Evolutionary conservation across 2,797 vertebrate genomes (phyloP).

Genomic region (Podargus strigoides): DNA sequence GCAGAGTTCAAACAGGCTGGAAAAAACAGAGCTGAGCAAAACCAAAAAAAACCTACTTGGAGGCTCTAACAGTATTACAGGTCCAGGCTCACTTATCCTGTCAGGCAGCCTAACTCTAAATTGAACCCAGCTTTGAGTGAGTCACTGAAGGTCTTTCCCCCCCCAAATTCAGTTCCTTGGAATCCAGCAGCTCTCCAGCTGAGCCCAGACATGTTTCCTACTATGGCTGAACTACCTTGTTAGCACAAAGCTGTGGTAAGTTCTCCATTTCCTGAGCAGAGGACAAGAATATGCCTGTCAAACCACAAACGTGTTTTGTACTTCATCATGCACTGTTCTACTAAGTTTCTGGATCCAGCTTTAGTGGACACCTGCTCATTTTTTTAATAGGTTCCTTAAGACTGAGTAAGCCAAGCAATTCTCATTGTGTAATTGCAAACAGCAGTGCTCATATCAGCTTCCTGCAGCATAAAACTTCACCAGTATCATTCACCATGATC

Average conservation of each 20-base stretch:
- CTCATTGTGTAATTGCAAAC: not conserved
- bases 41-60: not conserved
- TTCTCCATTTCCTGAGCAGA: not conserved
- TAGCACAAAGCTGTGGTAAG: not conserved
- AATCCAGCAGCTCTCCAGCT: not conserved
- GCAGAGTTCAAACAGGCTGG: not conserved
- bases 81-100: not conserved
- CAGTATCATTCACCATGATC: rapidly evolving
- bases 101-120: not conserved
- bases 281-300: not conserved
- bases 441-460: not conserved
- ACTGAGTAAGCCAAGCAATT: not conserved
- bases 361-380: not conserved
- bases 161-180: not conserved
- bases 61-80: not conserved
- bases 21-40: not conserved
- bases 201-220: not conserved
- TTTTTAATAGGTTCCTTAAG: not conserved
- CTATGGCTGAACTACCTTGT: not conserved
- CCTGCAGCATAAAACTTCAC: not conserved
- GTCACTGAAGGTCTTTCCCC: not conserved
- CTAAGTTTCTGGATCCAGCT: not conserved
- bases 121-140: not conserved
- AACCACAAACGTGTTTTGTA: not conserved
- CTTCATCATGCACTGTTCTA: not conserved